Percentiles rank a stretch among this genome's conserved stretches.
These are phyloP conservation scores for Drosophila eohydei DNA, from an alignment of 2,888 invertebrate genomes.

Conservation along the genomic window DNA sequence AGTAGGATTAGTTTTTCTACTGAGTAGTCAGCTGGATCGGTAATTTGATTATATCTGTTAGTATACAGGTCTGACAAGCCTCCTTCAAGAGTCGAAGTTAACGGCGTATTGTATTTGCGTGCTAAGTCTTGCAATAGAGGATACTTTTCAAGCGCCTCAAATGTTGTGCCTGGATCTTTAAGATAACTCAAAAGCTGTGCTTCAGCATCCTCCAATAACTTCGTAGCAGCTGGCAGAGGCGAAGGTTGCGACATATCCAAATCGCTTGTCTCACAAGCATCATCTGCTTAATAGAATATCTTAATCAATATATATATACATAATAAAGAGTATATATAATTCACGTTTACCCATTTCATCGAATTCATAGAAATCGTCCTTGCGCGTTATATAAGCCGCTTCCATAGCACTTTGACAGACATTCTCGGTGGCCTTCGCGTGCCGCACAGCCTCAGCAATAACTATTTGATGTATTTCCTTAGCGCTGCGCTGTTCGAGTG, in stretches of 20 bases:
- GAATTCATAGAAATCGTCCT: constrained; percentile 55
- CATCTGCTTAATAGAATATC: constrained; percentile 11
- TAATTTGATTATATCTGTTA: constrained; percentile 7
- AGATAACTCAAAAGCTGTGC: constrained; percentile 40
- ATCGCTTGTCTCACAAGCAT: constrained; percentile 34
- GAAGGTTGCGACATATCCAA: constrained; percentile 39
- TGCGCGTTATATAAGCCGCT: constrained; percentile 5
- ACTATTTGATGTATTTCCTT: constrained; percentile 44
- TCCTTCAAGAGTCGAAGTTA: constrained; percentile 30
- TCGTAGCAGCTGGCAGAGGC: constrained; percentile 23
- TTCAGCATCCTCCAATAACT: constrained; percentile 35
- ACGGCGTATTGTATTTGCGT: constrained; percentile 39
- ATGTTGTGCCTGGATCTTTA: constrained; percentile 31
- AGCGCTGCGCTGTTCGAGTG: constrained; percentile 22
- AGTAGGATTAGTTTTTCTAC: constrained; percentile 49
- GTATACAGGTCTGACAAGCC: constrained; percentile 15
- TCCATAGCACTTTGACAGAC: not conserved
- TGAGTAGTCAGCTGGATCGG: constrained; percentile 24
- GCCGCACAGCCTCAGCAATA: constrained; percentile 36
- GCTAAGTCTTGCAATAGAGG: constrained; percentile 41
- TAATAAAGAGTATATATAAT: not conserved
- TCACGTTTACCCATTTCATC: constrained; percentile 39
- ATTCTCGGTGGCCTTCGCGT: constrained; percentile 42
- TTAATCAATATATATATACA: not conserved
- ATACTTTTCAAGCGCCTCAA: constrained; percentile 48